phyloP scores from a whole-genome alignment of 2,797 vertebrate genomes.

The Diplodus puntazzo region DNA sequence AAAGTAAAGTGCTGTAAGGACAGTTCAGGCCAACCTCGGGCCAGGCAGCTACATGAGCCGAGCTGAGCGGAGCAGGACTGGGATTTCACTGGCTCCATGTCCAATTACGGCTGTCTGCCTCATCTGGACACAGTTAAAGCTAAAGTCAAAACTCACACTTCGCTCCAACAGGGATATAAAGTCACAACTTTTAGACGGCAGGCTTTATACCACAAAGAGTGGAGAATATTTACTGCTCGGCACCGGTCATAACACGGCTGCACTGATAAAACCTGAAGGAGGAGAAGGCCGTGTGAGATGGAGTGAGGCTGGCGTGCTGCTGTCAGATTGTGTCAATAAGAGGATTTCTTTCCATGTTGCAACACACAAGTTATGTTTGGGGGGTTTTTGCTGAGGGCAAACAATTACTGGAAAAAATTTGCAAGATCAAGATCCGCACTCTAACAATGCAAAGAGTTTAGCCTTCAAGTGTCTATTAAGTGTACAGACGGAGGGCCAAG shows the following conservation, averaged over 20 bases:
- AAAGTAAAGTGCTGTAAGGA: slow-evolving; percentile 54
- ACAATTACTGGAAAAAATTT: slow-evolving; percentile 68
- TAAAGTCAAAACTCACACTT: slow-evolving; percentile 79
- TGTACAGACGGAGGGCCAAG: slow-evolving; percentile 16
- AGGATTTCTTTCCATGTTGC: slow-evolving; percentile 60
- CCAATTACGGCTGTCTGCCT: slow-evolving; percentile 93
- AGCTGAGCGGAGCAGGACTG: slow-evolving; percentile 88
- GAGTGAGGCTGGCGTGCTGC: slow-evolving; percentile 49
- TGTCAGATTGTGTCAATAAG: slow-evolving; percentile 62
- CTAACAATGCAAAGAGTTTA: slow-evolving; percentile 41
- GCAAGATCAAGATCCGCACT: slow-evolving; percentile 45
- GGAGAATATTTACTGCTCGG: slow-evolving; percentile 62
- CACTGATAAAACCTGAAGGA: slow-evolving; percentile 55
- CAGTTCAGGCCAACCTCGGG: slow-evolving; percentile 60
- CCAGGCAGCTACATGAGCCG: slow-evolving; percentile 64
- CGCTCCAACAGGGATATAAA: slow-evolving; percentile 70
- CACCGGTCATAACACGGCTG: slow-evolving; percentile 48
- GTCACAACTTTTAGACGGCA: slow-evolving; percentile 70
- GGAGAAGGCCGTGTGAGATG: slow-evolving; percentile 38
- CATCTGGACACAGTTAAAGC: slow-evolving; percentile 94
- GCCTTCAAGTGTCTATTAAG: slow-evolving; percentile 39
- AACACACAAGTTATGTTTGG: slow-evolving; percentile 66
- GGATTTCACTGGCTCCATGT: slow-evolving; percentile 94
- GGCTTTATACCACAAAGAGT: slow-evolving; percentile 59
- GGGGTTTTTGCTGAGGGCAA: slow-evolving; percentile 65